Base-by-base conservation (phyloP, 53 echinoderm and acorn worm genomes). In the Henricia sp. region DNA sequence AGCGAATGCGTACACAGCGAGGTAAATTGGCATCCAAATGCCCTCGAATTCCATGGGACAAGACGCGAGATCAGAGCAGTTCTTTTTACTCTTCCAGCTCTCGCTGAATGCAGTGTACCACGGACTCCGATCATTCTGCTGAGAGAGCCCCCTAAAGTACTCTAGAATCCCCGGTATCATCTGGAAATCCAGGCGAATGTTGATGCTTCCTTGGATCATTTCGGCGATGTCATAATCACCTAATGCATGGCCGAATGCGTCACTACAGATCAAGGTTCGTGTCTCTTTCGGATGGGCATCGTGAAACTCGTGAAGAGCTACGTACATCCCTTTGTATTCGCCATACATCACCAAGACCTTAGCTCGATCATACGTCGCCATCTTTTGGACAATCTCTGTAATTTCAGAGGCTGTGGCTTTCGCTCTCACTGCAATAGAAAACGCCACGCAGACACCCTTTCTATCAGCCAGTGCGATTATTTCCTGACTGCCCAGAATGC, bases 401-500 rank as follows among this genome's bases (percentile, higher is more conserved):
- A 3, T 8, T 52, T 14, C 21, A 23, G 4, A 19, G 19, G 53
- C 23, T 19, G 19, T 11, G 53, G 53, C 53, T 10, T 53, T 19
- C 58, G 48, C 24, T 11, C 50, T 16, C 2, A 65, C 40, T 4
- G 65, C 3, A 1, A 27, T 42, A 5, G 30, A 32, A 24, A 33
- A 41, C 3, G 68, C 83, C 0, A 82, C 50, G 34, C 83, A 82
- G 14, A 67, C 50, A 5, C 14, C 65, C 2, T 67, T 12, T 17
- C 27, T 43, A 2, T 63, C 74, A 14, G 74, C 74, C 4, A 52
- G 34, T 13, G 8, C 19, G 16, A 27, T 29, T 16, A 82, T 32
- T 24, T 82, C 36, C 67, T 51, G 63, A 1, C 33, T 28, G 23
- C 74, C 74, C 35, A 20, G 74, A 19, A 74, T 40, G 12, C 74